Evolutionary conservation across 1,140 invertebrate species (phyloP).

Genomic region (Geopemphigus sp.): DNA sequence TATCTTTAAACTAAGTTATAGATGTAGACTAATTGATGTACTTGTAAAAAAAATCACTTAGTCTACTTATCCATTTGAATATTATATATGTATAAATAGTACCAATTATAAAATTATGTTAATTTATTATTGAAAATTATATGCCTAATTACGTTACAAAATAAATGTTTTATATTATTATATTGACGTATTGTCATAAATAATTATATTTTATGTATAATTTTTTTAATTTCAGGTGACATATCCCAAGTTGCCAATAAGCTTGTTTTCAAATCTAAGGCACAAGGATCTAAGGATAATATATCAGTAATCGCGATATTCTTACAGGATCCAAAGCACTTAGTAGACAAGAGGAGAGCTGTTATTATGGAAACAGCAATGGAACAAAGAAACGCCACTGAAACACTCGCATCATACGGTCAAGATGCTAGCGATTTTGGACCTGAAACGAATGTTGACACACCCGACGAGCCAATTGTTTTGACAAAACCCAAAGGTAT

Average conservation of each 20-base stretch:
- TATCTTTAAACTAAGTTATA: conserved; percentile 9
- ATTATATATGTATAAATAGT: not conserved
- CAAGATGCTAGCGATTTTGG: conserved; percentile 67
- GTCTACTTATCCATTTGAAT: conserved; percentile 30
- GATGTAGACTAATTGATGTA: not conserved
- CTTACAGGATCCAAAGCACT: conserved; percentile 56
- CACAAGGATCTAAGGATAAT: conserved; percentile 77
- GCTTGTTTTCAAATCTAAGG: conserved; percentile 72
- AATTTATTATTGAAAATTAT: no score
- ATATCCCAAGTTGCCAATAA: conserved; percentile 65
- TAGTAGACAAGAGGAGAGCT: conserved; percentile 35
- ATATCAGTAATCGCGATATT: conserved; percentile 86
- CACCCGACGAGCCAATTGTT: conserved; percentile 57
- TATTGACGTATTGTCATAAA: not conserved
- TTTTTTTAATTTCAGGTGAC: conserved; percentile 61
- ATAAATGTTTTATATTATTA: not conserved
- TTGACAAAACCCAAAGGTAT: conserved; percentile 43
- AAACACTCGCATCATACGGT: conserved; percentile 54
- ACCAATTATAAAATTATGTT: no score
- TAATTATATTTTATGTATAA: not conserved
- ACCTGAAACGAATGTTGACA: conserved; percentile 64
- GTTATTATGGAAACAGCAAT: conserved; percentile 41
- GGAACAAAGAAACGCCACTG: conserved; percentile 27
- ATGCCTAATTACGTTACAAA: no score
- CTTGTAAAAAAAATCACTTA: not conserved